These are phyloP conservation scores for Halictus rubicundus DNA, from an alignment of 1,140 invertebrate species.

Conservation along the genomic window DNA sequence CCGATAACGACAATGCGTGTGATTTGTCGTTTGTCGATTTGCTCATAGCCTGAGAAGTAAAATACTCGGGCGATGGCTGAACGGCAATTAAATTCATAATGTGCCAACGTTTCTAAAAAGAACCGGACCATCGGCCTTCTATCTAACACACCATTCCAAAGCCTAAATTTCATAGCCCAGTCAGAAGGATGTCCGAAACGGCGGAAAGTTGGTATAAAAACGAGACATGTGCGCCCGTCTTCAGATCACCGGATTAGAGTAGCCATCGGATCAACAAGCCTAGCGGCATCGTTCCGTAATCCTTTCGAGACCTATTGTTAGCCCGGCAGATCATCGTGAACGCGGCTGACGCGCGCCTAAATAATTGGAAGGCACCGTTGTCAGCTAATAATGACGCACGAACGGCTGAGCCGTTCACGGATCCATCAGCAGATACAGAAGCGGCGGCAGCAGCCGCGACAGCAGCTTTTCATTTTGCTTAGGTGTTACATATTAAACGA, in stretches of 20 bases:
- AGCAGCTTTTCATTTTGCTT: conserved; percentile 46
- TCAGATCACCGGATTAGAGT: not conserved
- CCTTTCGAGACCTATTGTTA: conserved; percentile 30
- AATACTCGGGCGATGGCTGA: no score
- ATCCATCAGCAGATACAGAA: conserved; percentile 21
- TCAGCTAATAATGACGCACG: conserved; percentile 52
- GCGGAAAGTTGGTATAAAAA: not conserved
- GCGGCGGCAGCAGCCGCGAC: conserved; percentile 26
- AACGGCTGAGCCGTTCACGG: conserved; percentile 33
- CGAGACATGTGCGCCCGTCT: not conserved
- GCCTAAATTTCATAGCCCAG: no score
- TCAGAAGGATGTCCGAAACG: no score
- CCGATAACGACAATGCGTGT: no score
- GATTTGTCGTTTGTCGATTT: no score
- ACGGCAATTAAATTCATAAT: no score
- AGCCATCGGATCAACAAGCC: conserved; percentile 7
- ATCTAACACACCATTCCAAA: no score
- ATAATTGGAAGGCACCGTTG: conserved; percentile 38
- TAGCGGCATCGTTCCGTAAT: conserved; percentile 23
- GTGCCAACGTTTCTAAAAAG: no score
- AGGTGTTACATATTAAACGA: conserved; percentile 64
- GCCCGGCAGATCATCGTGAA: not conserved
- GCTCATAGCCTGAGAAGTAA: no score
- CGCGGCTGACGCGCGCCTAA: conserved; percentile 26
- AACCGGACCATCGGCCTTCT: no score